phyloP scores from a whole-genome alignment of 2,797 vertebrate species.

The Channa striata region DNA sequence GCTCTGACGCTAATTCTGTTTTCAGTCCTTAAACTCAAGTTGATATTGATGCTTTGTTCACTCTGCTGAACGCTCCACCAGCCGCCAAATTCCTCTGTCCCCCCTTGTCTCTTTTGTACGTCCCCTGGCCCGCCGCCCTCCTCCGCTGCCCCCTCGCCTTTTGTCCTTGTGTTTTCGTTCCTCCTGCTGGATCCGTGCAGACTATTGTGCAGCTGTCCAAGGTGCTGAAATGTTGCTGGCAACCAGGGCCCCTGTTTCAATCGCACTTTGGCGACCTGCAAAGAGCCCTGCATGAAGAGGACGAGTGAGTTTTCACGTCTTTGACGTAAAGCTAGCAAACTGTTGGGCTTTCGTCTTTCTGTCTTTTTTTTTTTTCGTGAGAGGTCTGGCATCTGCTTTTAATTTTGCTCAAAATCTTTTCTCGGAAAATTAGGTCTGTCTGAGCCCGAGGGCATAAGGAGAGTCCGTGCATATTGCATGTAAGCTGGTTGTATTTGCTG shows the following conservation, averaged over 20 bases:
- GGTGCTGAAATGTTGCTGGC: constrained; percentile 74
- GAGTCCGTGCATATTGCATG: neutral
- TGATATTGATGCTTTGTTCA: constrained; percentile 69
- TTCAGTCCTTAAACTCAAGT: constrained; percentile 59
- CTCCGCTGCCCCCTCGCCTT: constrained; percentile 38
- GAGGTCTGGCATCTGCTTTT: neutral
- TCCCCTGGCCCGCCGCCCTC: neutral
- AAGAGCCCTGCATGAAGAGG: neutral
- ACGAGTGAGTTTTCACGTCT: constrained; percentile 4
- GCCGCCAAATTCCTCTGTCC: constrained; percentile 51
- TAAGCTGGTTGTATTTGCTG: constrained; percentile 9
- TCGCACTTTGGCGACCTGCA: constrained; percentile 27
- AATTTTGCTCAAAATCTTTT: constrained; percentile 2
- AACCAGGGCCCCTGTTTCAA: constrained; percentile 23
- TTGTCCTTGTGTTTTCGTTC: constrained; percentile 26
- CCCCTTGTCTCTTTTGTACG: constrained; percentile 28
- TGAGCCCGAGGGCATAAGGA: neutral
- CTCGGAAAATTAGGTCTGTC: neutral
- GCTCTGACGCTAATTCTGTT: constrained; percentile 55
- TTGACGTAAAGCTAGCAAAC: neutral
- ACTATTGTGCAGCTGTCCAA: constrained; percentile 72
- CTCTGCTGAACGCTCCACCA: constrained; percentile 60
- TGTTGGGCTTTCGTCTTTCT: neutral
- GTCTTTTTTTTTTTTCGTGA: neutral
- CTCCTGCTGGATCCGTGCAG: constrained; percentile 42